A percentile compares a stretch with the other conserved stretches of the same genome.
phyloP scores from a whole-genome alignment of 1,140 invertebrate genomes.

The Oncopeltus fasciatus region DNA sequence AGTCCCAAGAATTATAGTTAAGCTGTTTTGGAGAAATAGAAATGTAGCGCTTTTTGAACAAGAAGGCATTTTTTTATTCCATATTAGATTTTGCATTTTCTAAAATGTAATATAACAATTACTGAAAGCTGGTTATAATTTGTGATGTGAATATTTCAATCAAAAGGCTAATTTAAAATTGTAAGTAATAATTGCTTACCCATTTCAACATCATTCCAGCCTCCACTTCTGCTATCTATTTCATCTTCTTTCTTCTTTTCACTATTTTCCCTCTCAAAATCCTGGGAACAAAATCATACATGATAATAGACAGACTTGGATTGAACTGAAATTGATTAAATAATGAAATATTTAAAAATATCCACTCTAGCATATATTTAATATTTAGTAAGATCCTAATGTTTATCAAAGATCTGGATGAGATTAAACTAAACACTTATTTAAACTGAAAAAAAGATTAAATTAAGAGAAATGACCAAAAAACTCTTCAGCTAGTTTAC shows the following conservation, averaged over 20 bases:
- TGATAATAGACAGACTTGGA: neutral
- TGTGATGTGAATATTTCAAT: too few relatives aligned
- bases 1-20: too few relatives aligned
- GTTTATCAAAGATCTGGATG: too few relatives aligned
- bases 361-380: neutral
- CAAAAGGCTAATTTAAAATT: neutral
- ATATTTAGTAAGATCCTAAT: neutral
- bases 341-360: neutral
- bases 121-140: too few relatives aligned
- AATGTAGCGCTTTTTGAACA: too few relatives aligned
- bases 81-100: too few relatives aligned
- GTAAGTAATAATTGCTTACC: slow-evolving; percentile 32
- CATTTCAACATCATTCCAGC: slow-evolving; percentile 58
- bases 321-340: neutral
- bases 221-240: slow-evolving; percentile 39
- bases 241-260: slow-evolving; percentile 34
- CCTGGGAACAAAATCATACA: slow-evolving; percentile 31
- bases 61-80: too few relatives aligned
- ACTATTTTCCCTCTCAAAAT: slow-evolving; percentile 44
- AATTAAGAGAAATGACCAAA: neutral
- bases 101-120: too few relatives aligned
- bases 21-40: too few relatives aligned
- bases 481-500: neutral
- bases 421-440: neutral
- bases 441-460: neutral